A percentile compares a stretch with the other conserved stretches of the same genome.
Conservation (phyloP, 2,113 vertebrate genomes). For the Tetrao urogallus region DNA sequence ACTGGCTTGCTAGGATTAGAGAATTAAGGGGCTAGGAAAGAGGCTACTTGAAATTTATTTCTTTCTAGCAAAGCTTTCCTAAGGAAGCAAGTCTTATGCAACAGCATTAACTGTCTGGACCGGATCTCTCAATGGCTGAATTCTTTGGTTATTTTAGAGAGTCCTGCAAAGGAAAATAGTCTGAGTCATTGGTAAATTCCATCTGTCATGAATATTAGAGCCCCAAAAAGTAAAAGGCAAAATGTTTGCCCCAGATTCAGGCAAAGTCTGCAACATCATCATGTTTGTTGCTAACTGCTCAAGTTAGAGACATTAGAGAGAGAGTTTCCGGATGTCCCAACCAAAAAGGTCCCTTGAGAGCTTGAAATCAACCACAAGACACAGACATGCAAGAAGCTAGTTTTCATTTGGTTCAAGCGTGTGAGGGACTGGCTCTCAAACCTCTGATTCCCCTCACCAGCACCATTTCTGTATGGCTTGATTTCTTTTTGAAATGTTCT, state of each 20-base stretch:
- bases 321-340: background rate
- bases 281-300: background rate
- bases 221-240: background rate
- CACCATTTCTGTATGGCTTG: rapidly evolving
- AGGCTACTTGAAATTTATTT: background rate
- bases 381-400: background rate
- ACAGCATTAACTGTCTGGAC: background rate
- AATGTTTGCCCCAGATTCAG: background rate
- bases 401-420: background rate
- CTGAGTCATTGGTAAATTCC: background rate
- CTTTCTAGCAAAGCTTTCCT: background rate
- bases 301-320: background rate
- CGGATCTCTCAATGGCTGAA: background rate
- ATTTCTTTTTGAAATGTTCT: background rate
- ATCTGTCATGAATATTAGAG: background rate
- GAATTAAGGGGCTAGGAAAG: background rate
- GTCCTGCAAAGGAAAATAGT: background rate
- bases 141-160: background rate
- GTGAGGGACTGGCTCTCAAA: background rate
- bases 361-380: background rate
- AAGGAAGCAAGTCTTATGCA: background rate
- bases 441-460: rapidly evolving
- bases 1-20: background rate
- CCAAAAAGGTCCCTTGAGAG: constrained; percentile 4
- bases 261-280: background rate